Base-by-base conservation (phyloP, 1,140 invertebrate genomes). In the Heliconius hermathena region DNA sequence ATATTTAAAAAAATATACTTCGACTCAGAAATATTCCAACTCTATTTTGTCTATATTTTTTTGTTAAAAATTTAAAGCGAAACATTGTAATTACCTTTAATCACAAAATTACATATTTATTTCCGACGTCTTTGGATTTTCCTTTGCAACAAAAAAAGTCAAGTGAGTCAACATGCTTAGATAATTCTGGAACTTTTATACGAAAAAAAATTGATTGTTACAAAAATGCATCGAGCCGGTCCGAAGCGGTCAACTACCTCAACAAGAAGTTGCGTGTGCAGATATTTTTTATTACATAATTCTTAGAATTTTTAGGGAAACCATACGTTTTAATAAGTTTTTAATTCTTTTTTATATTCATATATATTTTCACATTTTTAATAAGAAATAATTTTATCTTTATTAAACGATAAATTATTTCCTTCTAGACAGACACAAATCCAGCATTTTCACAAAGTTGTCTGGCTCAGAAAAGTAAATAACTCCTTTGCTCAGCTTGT, bases 141-240 rank as follows among this genome's bases (percentile, higher is more conserved):
- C 72, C 76, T 66, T 26, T 29, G 26, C 11, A 70, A 71, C 26
- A 33, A 75, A 76, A 76, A 76, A 76, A 46, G 60, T 18, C 20
- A 57, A 54, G 33, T 81, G 76, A 81, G 73, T 81, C 80, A 77
- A 76, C 4, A 33, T 26, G 20, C 36, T 76, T 66, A 75, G 73
- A 81, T 72, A 71, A 75, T 75, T 81, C 76, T 81, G 66, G 80
- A 81, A 77, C 20, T 72, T 13, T 36, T 71, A n/a, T 49, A 71
- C 5, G 38, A 74, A 54, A 79, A 79, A 60, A 66, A 75, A 75
- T 66, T 60, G 22, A 78, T 73, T 78, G 49, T 73, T 73, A 41
- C 29, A 57, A 77, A 49, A 72, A 77, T 72, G 70, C 75, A 77
- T 52, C 54, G 26, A 72, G 18, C 36, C 36, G 36, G 20, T n/a